These are phyloP conservation scores for Peucedramus taeniatus DNA, from an alignment of 2,113 vertebrate genomes.

Conservation along the genomic window DNA sequence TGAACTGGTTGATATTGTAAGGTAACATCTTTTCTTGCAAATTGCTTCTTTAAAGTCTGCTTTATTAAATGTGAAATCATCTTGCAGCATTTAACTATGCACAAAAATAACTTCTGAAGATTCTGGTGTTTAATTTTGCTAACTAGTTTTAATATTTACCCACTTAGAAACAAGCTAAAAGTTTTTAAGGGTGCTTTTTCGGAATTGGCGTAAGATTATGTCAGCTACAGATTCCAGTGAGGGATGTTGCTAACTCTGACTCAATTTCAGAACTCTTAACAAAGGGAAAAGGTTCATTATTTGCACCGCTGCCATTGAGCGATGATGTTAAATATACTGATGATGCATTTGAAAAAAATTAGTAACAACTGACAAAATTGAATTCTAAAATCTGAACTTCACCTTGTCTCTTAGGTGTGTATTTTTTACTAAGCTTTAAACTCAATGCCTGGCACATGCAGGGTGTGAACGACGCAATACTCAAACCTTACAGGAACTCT, in stretches of 20 bases:
- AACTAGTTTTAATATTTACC: constrained; percentile 75
- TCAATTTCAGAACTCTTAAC: constrained; percentile 63
- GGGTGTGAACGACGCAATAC: constrained; percentile 49
- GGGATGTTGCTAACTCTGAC: constrained; percentile 63
- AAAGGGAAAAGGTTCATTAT: constrained; percentile 65
- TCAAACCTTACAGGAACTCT: constrained; percentile 47
- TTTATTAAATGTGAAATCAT: constrained; percentile 79
- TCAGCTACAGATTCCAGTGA: constrained; percentile 42
- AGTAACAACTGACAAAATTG: constrained; percentile 49
- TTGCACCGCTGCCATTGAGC: not conserved
- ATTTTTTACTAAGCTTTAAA: constrained; percentile 67
- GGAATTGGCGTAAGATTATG: constrained; percentile 35
- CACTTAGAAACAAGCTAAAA: constrained; percentile 71
- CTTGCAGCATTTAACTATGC: constrained; percentile 79
- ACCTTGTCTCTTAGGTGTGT: constrained; percentile 45
- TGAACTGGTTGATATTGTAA: constrained; percentile 40
- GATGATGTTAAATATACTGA: not conserved
- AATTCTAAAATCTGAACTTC: constrained; percentile 18
- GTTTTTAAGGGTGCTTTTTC: constrained; percentile 64
- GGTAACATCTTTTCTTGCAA: constrained; percentile 69
- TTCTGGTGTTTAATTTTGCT: constrained; percentile 78
- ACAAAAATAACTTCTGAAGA: constrained; percentile 72
- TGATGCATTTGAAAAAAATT: constrained; percentile 2
- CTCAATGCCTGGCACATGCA: constrained; percentile 32
- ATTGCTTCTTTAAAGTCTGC: constrained; percentile 72